These are phyloP conservation scores for Caenorhabditis elegans DNA, from an alignment of 1,140 invertebrate species.

Conservation along the genomic window WBcel235 BX284606.5:6454501-6455000, in stretches of 20 bases:
- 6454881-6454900: conserved; percentile 9
- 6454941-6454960: not conserved
- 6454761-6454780: too few species aligned
- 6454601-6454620: too few species aligned
- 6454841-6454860: too few species aligned
- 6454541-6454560: not conserved
- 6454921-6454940: not conserved
- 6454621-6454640: not conserved
- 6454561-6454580: not conserved
- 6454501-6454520: conserved; percentile 21
- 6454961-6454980: not conserved
- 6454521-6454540: not conserved
- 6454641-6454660: not conserved
- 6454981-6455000: not conserved
- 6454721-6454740: too few species aligned
- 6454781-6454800: too few species aligned
- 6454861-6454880: conserved; percentile 1
- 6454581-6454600: too few species aligned
- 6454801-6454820: too few species aligned
- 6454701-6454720: not conserved
- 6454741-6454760: too few species aligned
- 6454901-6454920: conserved; percentile 15
- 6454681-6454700: not conserved
- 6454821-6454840: too few species aligned
- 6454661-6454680: not conserved